These are phyloP conservation scores for Psephotus haematonotus DNA, from an alignment of 2,113 vertebrate genomes.

Conservation along the genomic window DNA sequence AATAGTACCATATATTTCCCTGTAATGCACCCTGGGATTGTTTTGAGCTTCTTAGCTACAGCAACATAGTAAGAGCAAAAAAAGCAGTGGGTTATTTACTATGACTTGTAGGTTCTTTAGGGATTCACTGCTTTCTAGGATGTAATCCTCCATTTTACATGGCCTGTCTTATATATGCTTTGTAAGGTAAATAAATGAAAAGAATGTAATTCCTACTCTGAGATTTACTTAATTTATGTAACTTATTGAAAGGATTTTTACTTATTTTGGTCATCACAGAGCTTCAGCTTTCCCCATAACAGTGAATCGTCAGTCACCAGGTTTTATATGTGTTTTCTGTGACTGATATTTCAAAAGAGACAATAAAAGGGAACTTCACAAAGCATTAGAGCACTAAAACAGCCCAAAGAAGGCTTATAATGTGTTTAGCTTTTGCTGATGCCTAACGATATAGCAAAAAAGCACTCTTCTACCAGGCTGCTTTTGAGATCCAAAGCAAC, in stretches of 20 bases:
- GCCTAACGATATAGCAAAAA: slow-evolving; percentile 30
- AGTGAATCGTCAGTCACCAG: neutral
- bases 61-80: slow-evolving; percentile 28
- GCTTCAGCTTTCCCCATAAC: slow-evolving; percentile 6
- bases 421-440: slow-evolving; percentile 39
- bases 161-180: neutral
- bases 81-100: slow-evolving; percentile 44
- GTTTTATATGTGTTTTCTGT: slow-evolving; percentile 10
- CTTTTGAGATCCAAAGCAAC: slow-evolving; percentile 53
- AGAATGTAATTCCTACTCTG: neutral
- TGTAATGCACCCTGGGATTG: slow-evolving; percentile 43
- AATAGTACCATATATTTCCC: slow-evolving; percentile 53
- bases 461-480: slow-evolving; percentile 37
- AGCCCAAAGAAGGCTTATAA: slow-evolving; percentile 33
- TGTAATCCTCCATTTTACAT: slow-evolving; percentile 23
- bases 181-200: slow-evolving; percentile 45
- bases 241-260: slow-evolving; percentile 4
- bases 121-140: slow-evolving; percentile 37
- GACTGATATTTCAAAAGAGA: slow-evolving; percentile 27
- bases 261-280: neutral
- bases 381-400: slow-evolving; percentile 42
- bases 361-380: slow-evolving; percentile 18
- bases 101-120: slow-evolving; percentile 24
- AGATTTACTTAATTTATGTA: slow-evolving; percentile 18
- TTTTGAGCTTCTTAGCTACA: slow-evolving; percentile 33